A percentile compares a stretch with the other conserved stretches of the same genome.
phyloP scores from a whole-genome alignment of 2,113 vertebrate genomes.

The Cacatua alba region DNA sequence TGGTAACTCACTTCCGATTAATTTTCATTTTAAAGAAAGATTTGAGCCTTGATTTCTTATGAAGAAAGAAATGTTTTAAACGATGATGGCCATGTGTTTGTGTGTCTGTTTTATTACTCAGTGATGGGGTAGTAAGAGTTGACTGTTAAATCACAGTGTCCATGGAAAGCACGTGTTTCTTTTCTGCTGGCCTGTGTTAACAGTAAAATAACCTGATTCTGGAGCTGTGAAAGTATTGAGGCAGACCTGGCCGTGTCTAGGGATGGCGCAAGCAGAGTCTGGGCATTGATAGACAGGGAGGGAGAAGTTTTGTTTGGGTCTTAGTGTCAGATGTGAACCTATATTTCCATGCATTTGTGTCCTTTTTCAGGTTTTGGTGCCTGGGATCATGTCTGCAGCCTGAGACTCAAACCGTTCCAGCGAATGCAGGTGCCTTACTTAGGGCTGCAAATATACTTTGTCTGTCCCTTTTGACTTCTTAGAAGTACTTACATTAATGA shows the following conservation, averaged over 20 bases:
- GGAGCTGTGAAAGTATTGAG: not conserved
- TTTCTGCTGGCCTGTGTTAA: not conserved
- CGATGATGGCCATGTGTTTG: accelerated
- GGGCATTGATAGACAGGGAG: not conserved
- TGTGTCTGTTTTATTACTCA: not conserved
- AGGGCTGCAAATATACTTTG: not conserved
- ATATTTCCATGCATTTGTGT: not conserved
- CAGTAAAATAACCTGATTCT: not conserved
- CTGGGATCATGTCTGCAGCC: slow-evolving; percentile 89
- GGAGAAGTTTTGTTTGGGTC: not conserved
- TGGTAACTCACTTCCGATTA: not conserved
- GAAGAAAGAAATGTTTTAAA: not conserved
- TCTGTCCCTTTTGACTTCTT: not conserved
- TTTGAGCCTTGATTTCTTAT: not conserved
- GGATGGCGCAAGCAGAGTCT: not conserved
- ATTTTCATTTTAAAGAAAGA: not conserved
- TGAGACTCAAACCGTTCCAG: slow-evolving; percentile 89
- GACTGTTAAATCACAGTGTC: not conserved
- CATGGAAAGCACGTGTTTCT: not conserved
- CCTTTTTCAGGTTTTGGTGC: slow-evolving; percentile 86
- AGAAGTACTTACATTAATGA: not conserved
- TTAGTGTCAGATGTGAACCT: not conserved
- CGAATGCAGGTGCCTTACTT: slow-evolving; percentile 89
- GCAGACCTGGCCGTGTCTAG: not conserved
- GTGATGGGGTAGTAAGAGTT: not conserved